Conservation (phyloP, 2,113 vertebrate genomes). For the Sarotherodon lohbergeri region DNA sequence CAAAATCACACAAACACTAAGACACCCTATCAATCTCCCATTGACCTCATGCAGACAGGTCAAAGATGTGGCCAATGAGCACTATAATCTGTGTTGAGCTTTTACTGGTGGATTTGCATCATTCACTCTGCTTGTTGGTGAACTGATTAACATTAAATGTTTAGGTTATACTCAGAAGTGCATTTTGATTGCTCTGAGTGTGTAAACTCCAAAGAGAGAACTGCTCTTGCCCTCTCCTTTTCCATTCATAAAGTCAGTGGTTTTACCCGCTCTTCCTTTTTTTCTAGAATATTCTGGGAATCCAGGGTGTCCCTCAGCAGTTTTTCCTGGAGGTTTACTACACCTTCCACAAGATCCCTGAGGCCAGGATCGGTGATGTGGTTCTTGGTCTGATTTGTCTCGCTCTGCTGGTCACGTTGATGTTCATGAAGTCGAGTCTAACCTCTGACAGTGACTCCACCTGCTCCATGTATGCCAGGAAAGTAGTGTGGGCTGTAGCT, state of each 20-base stretch:
- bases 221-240: not conserved
- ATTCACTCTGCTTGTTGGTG: not conserved
- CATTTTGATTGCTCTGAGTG: not conserved
- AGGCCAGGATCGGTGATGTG: slow-evolving; percentile 82
- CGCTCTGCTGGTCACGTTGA: slow-evolving; percentile 68
- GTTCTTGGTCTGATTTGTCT: slow-evolving; percentile 82
- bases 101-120: not conserved
- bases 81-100: not conserved
- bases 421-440: slow-evolving; percentile 74
- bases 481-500: slow-evolving; percentile 76
- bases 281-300: slow-evolving; percentile 87
- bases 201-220: not conserved
- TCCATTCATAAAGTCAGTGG: not conserved
- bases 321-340: slow-evolving; percentile 88
- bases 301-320: slow-evolving; percentile 78
- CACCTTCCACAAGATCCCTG: slow-evolving; percentile 76
- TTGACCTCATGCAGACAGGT: not conserved
- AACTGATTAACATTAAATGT: not conserved
- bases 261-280: not conserved
- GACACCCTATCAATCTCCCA: not conserved
- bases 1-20: not conserved
- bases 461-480: slow-evolving; percentile 53
- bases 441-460: not conserved
- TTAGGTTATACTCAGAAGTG: not conserved
- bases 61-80: not conserved